These are phyloP conservation scores for Pheosia tremula DNA, from an alignment of 2,888 invertebrate species.

Conservation along the genomic window DNA sequence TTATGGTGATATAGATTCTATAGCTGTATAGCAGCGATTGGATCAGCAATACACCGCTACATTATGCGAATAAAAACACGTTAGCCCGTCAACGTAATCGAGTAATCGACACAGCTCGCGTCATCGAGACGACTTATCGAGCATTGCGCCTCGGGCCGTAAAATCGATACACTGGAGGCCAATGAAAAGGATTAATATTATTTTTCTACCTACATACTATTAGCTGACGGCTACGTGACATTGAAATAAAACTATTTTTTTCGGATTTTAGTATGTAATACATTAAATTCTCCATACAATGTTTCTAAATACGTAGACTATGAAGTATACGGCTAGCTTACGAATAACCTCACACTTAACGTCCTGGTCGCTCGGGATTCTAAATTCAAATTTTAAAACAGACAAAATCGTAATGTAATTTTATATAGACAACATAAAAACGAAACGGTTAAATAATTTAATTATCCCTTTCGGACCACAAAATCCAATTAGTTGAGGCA, in stretches of 20 bases:
- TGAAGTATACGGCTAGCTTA: too few species aligned
- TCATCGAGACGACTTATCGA: constrained; percentile 48
- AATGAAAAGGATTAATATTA: constrained; percentile 20
- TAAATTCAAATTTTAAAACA: background rate
- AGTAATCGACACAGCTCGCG: constrained; percentile 44
- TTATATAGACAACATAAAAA: background rate
- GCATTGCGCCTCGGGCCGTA: constrained; percentile 36
- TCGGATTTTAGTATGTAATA: too few species aligned
- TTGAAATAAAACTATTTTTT: too few species aligned
- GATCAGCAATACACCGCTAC: constrained; percentile 26
- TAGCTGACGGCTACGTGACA: too few species aligned
- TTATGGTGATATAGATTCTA: background rate
- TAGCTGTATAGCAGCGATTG: constrained; percentile 23
- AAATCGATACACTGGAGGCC: constrained; percentile 38
- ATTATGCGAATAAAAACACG: constrained; percentile 35
- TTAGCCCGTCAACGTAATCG: constrained; percentile 20
- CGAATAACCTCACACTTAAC: too few species aligned
- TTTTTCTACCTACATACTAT: background rate
- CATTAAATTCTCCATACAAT: too few species aligned
- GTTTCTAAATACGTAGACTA: too few species aligned
- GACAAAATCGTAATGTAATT: background rate
- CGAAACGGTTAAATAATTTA: background rate
- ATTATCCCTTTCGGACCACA: background rate
- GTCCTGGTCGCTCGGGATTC: too few species aligned
- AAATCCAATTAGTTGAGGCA: constrained; percentile 4